A percentile compares a stretch with the other conserved stretches of the same genome.
Evolutionary conservation across 2,797 vertebrate species (phyloP).

Genomic region (Caiman crocodilus): DNA sequence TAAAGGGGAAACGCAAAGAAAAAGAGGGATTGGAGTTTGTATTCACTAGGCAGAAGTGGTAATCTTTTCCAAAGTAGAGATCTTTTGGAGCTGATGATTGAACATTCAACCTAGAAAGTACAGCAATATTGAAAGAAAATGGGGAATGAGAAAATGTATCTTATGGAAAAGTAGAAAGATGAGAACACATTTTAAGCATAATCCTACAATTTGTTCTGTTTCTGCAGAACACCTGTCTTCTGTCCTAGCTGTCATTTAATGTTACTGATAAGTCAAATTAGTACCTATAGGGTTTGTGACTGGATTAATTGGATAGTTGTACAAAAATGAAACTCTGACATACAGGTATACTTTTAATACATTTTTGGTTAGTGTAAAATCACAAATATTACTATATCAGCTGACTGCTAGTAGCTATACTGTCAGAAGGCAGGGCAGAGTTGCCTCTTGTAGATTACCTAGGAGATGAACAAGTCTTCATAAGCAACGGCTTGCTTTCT

Average conservation of each 20-base stretch:
- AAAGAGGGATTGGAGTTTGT: neutral
- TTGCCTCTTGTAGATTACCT: too few relatives aligned
- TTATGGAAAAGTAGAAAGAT: neutral
- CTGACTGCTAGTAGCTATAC: neutral
- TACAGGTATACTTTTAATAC: neutral
- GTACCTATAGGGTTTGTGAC: neutral
- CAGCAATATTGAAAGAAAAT: neutral
- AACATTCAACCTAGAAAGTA: neutral
- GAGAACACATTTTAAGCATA: neutral
- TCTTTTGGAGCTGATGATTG: neutral
- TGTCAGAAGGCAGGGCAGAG: too few relatives aligned
- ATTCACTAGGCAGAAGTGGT: neutral
- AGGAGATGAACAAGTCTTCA: too few relatives aligned
- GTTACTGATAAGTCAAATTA: neutral
- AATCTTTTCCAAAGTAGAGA: neutral
- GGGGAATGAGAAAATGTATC: neutral
- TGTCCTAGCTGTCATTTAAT: neutral
- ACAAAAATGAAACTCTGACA: neutral
- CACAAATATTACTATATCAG: neutral
- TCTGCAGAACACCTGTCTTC: neutral
- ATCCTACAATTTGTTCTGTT: neutral
- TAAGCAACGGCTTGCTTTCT: too few relatives aligned
- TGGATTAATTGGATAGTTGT: too few relatives aligned
- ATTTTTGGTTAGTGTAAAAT: neutral
- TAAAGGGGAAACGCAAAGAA: neutral